Conservation (phyloP, 2,113 vertebrate genomes). For the Lasiurus cinereus region DNA sequence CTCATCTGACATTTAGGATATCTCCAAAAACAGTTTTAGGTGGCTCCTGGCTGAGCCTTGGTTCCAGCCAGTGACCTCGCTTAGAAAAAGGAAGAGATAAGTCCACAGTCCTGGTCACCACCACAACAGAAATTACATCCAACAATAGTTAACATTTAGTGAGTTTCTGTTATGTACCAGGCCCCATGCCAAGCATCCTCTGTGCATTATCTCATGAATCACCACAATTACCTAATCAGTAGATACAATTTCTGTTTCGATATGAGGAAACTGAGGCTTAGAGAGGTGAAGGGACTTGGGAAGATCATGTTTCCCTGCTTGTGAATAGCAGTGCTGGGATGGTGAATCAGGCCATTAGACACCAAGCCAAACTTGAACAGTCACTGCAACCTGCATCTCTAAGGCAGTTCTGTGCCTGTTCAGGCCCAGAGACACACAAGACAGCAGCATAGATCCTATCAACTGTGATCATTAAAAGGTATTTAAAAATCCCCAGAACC, state of each 20-base stretch:
- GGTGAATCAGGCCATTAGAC: neutral
- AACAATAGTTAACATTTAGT: neutral
- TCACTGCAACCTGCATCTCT: neutral
- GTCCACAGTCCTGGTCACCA: neutral
- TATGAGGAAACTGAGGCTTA: neutral
- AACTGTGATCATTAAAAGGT: neutral
- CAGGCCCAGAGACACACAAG: neutral
- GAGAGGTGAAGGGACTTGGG: neutral
- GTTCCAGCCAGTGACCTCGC: neutral
- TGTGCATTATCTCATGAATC: neutral
- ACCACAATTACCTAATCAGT: neutral
- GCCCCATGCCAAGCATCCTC: neutral
- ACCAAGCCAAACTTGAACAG: neutral
- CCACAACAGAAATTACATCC: neutral
- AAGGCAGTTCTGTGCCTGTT: neutral
- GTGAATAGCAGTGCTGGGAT: neutral
- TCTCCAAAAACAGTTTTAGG: neutral
- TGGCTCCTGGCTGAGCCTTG: neutral
- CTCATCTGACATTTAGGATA: neutral
- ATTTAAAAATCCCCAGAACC: neutral
- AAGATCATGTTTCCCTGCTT: neutral
- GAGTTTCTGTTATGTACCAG: neutral
- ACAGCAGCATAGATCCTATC: neutral
- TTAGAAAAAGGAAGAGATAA: neutral
- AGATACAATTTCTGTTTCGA: neutral